Conservation (phyloP, 1,140 invertebrate genomes). For the Diorhabda carinulata region DNA sequence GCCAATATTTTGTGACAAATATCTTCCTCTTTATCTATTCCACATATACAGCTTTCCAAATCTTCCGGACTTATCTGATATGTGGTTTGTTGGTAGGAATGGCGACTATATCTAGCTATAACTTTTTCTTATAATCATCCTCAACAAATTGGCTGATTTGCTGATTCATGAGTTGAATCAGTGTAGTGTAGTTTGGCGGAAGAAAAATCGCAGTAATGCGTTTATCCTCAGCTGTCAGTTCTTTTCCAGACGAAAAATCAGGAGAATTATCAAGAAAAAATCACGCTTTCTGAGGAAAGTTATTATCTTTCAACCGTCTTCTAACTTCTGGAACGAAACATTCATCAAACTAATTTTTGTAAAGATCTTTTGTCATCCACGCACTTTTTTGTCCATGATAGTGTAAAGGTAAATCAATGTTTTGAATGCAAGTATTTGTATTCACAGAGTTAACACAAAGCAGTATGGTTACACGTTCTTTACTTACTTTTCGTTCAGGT, state of each 20-base stretch:
- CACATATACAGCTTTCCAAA: constrained; percentile 36
- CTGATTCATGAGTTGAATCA: constrained; percentile 45
- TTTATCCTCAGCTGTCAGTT: constrained; percentile 35
- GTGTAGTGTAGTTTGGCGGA: constrained; percentile 41
- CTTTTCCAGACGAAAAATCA: constrained; percentile 20
- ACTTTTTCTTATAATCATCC: constrained; percentile 43
- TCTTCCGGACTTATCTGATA: background rate
- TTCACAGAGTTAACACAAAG: too few species aligned
- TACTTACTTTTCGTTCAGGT: too few species aligned
- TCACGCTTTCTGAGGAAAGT: constrained; percentile 45
- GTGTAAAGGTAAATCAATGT: too few species aligned
- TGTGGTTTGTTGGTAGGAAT: too few species aligned
- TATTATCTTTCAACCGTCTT: constrained; percentile 41
- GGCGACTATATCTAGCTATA: background rate
- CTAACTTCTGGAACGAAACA: constrained; percentile 42
- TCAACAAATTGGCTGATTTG: constrained; percentile 32
- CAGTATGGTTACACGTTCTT: too few species aligned
- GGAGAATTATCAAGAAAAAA: constrained; percentile 45
- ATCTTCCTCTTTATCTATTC: constrained; percentile 24
- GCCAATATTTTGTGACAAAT: background rate
- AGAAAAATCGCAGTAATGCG: too few species aligned
- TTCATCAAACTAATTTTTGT: constrained; percentile 45
- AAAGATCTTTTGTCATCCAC: constrained; percentile 45
- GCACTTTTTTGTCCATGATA: constrained; percentile 37
- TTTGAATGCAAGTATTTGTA: too few species aligned